These are phyloP conservation scores for Teleiodes luculella DNA, from an alignment of 2,888 invertebrate species.

Conservation along the genomic window DNA sequence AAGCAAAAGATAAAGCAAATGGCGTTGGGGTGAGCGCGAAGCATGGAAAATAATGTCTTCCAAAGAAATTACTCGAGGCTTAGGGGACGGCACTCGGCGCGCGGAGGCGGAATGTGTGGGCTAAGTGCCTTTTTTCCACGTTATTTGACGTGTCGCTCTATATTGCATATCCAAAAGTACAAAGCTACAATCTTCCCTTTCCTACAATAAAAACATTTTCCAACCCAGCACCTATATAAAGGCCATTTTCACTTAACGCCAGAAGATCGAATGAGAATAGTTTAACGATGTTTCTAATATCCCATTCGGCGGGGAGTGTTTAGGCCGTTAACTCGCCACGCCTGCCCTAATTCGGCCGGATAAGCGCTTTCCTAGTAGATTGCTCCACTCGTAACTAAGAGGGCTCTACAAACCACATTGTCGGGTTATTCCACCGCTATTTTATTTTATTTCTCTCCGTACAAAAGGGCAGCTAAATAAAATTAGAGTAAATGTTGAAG, in stretches of 20 bases:
- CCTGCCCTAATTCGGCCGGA: constrained; percentile 14
- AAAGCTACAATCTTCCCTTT: constrained; percentile 2
- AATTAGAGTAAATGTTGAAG: constrained; percentile 68
- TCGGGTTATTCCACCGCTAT: not conserved
- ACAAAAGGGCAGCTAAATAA: constrained; percentile 26
- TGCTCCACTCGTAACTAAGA: constrained; percentile 9
- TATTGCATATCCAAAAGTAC: not conserved
- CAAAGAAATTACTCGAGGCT: constrained; percentile 48
- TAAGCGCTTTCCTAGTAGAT: constrained; percentile 13
- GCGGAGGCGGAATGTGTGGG: constrained; percentile 47
- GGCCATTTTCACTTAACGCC: constrained; percentile 7
- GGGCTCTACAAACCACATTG: not conserved
- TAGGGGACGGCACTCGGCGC: constrained; percentile 35
- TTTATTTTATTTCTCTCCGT: not conserved
- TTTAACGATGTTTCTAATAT: constrained; percentile 13
- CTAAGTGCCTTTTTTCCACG: constrained; percentile 68
- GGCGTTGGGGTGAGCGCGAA: constrained; percentile 45
- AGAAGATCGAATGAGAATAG: constrained; percentile 11
- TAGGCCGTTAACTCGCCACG: constrained; percentile 19
- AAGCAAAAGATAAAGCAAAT: constrained; percentile 39
- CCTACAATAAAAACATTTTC: not conserved
- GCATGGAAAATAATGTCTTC: constrained; percentile 60
- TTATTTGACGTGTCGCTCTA: constrained; percentile 58
- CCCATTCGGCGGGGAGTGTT: constrained; percentile 16
- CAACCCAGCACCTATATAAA: not conserved